phyloP scores from a whole-genome alignment of 1,140 invertebrate species.

The Nylanderia fulva region DNA sequence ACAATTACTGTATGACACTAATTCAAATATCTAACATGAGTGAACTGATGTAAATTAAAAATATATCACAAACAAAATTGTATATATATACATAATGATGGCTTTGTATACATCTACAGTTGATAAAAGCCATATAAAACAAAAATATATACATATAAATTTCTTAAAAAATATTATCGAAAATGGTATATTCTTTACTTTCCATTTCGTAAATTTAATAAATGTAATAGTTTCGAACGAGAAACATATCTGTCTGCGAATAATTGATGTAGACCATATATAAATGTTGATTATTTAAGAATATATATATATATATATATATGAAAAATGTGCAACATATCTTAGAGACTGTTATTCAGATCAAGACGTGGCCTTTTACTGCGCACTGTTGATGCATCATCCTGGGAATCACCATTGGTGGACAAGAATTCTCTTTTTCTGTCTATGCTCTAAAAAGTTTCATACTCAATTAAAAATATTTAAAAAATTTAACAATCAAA shows the following conservation, averaged over 20 bases:
- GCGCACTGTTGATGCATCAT: constrained; percentile 79
- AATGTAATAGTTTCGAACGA: background rate
- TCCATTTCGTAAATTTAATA: background rate
- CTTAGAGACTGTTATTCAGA: constrained; percentile 80
- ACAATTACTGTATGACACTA: background rate
- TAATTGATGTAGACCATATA: constrained; percentile 11
- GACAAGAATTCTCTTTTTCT: constrained; percentile 83
- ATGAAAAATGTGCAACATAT: constrained; percentile 49
- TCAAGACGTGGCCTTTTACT: constrained; percentile 84
- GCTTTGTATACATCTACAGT: background rate
- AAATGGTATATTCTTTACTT: background rate
- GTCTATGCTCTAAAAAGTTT: constrained; percentile 78
- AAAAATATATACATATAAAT: background rate
- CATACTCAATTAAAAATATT: constrained; percentile 44
- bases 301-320: background rate
- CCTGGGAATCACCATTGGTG: constrained; percentile 80
- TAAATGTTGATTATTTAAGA: constrained; percentile 37
- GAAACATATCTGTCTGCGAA: background rate
- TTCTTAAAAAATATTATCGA: constrained; percentile 5
- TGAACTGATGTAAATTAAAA: constrained; percentile 4
- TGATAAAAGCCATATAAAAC: background rate
- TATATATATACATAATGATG: background rate
- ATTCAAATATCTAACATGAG: background rate
- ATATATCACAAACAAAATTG: background rate
- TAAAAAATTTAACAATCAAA: no score